A percentile compares a stretch with the other conserved stretches of the same genome.
Evolutionary conservation across 2,113 vertebrate species (phyloP).

Genomic region (Lepus europaeus): DNA sequence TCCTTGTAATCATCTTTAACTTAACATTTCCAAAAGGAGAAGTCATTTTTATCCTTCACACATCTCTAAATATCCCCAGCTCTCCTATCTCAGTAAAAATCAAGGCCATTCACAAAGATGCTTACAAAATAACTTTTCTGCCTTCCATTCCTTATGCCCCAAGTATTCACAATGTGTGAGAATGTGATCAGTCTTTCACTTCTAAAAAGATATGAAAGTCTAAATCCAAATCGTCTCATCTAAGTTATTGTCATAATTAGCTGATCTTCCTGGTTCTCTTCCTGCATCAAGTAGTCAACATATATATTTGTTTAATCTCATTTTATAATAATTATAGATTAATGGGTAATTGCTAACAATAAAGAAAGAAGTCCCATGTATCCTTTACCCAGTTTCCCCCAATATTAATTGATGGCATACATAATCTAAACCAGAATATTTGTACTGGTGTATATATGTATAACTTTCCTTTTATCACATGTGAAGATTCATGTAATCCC

Average conservation of each 20-base stretch:
- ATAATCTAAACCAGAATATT: background rate
- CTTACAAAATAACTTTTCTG: background rate
- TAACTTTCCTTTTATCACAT: background rate
- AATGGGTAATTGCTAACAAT: background rate
- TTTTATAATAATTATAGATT: background rate
- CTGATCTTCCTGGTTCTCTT: background rate
- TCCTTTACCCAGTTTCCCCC: background rate
- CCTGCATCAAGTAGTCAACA: background rate
- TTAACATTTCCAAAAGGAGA: conserved; percentile 4
- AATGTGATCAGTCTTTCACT: background rate
- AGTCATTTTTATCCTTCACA: background rate
- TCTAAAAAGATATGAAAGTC: background rate
- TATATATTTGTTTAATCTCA: background rate
- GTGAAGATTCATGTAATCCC: background rate
- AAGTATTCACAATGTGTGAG: background rate
- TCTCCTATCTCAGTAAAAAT: background rate
- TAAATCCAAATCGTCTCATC: background rate
- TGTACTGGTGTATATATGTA: background rate
- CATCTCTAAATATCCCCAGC: background rate
- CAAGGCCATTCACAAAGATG: background rate
- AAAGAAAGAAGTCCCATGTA: background rate
- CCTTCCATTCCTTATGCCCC: background rate
- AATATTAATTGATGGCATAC: background rate
- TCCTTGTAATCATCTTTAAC: background rate
- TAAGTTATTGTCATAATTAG: background rate